Base-by-base conservation (phyloP, 2,113 vertebrate species). In the Eclectus roratus region DNA sequence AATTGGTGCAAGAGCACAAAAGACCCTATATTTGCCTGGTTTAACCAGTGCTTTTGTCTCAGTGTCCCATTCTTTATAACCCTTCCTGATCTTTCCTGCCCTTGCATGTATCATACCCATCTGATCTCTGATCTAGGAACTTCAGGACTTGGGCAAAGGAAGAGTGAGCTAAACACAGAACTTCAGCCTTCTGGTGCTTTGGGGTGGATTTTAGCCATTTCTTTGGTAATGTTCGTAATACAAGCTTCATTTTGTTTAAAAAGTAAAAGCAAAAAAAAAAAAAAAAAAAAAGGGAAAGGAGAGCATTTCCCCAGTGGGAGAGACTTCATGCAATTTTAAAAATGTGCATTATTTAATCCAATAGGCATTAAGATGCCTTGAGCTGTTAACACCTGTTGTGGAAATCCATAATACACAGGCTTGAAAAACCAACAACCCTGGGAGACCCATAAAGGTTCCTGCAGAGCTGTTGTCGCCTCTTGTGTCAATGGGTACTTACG, bases 261-360 rank as follows among this genome's bases (percentile, higher is more conserved):
- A 96, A 91, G 25, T 79, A 47, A 82, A 52, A 24, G 88, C 15
- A 13, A 31, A 55, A 53, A 31, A 31, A 11, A 29, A 53, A 53
- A 29, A 53, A 55, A 53, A 31, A 13, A 31, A 53, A 6, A 29
- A 19, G 27, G 0, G 69, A 85, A 90, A 93, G 85, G 88, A 80
- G 85, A 90, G 47, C 24, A 11, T 93, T 93, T 96, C 61, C 88
- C 92, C 78, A 39, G 76, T 81, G 91, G 71, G 83, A 95, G 73
- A 95, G 49, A 43, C 88, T 94, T 95, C 92, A 96, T 96, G 91
- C 88, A 96, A 92, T 92, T 97, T 96, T 95, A 91, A 96, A 96
- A 97, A 89, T 69, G 90, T 93, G 80, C 79, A 96, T 97, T 97
- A 93, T 97, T 96, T 97, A 97, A 96, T 96, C 93, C 94, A 86